Evolutionary conservation across 2,797 vertebrate species (phyloP), one percentile per base, ranked within the genome.

Genomic region (Bucorvus abyssinicus): DNA sequence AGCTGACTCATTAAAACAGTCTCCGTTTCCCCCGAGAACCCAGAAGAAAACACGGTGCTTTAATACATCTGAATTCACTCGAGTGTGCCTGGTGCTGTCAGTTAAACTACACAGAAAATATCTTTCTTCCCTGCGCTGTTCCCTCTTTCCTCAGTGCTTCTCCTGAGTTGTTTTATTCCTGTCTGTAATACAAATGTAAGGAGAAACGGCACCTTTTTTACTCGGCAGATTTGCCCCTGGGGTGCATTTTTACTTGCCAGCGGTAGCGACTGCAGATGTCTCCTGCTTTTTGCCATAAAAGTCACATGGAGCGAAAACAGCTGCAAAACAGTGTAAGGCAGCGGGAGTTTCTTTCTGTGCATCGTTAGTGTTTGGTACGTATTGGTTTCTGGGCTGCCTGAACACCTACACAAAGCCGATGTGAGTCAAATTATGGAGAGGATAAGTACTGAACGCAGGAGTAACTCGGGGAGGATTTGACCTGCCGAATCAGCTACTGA

Each of bases 241-340:
- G 77, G 94, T 68, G 67, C 59, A 18, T 65, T 96, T 81, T 74
- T 90, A 77, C 90, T 84, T 90, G 45, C 86, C 50, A 74, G 68
- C 78, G 55, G 64, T 8, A 88, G 61, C 1, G 1, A 84, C 73
- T 87, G 88, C 52, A 89, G 50, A 82, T 79, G 29, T 88, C 76
- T 76, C 75, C 77, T 90, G 74, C 63, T 79, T 94, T 95, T 89
- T 79, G 71, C 71, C 70, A 22, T n/a, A 60, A 74, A 82, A 86
- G 70, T 40, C 77, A 49, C 42, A 45, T 6, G 20, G 44, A 77
- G 60, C n/a, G 71, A 89, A 87, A 92, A 68, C 6, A 1, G 17
- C 53, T 89, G 11, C 64, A 77, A 47, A n/a, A 36, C 65, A 15
- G 9, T 27, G 13, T 53, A 74, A 67, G 76, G 47, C 61, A 84